Evolutionary conservation across 23 tunicate genomes (phyloP).

Genomic region (Phallusia fumigata): DNA sequence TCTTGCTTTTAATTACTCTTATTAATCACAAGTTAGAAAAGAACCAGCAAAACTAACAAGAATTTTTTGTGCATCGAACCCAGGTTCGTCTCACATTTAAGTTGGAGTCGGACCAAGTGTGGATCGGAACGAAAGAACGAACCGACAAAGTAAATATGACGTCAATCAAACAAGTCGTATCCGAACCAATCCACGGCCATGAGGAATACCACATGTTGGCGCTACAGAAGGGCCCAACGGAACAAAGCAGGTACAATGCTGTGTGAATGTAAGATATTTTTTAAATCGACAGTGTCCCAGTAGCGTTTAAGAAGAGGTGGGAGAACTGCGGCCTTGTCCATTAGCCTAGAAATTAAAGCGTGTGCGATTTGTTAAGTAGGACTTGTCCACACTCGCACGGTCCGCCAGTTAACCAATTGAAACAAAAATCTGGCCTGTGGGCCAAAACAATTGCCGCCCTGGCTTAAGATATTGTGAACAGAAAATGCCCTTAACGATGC

Average conservation of each 20-base stretch:
- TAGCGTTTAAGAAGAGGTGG: neutral
- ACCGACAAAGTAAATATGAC: conserved; percentile 74
- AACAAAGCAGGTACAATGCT: conserved; percentile 82
- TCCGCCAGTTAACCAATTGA: too few relatives aligned
- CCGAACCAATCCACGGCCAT: conserved; percentile 65
- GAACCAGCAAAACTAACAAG: too few relatives aligned
- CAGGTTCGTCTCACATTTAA: conserved; percentile 93
- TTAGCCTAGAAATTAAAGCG: too few relatives aligned
- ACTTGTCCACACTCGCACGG: too few relatives aligned
- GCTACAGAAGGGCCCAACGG: conserved; percentile 85
- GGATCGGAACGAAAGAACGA: conserved; percentile 90
- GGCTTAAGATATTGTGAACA: too few relatives aligned
- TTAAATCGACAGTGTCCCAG: neutral
- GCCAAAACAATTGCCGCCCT: too few relatives aligned
- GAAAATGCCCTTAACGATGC: too few relatives aligned
- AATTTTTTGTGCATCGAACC: neutral
- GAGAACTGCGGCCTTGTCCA: too few relatives aligned
- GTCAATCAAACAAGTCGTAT: conserved; percentile 72
- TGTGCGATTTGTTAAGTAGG: too few relatives aligned
- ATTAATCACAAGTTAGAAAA: too few relatives aligned
- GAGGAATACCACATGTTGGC: conserved; percentile 89
- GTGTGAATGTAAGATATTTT: neutral
- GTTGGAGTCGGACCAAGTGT: conserved; percentile 74
- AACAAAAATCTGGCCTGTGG: too few relatives aligned
- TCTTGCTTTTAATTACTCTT: too few relatives aligned